Conservation (phyloP, 2,113 vertebrate genomes). For the Eretmochelys imbricata region DNA sequence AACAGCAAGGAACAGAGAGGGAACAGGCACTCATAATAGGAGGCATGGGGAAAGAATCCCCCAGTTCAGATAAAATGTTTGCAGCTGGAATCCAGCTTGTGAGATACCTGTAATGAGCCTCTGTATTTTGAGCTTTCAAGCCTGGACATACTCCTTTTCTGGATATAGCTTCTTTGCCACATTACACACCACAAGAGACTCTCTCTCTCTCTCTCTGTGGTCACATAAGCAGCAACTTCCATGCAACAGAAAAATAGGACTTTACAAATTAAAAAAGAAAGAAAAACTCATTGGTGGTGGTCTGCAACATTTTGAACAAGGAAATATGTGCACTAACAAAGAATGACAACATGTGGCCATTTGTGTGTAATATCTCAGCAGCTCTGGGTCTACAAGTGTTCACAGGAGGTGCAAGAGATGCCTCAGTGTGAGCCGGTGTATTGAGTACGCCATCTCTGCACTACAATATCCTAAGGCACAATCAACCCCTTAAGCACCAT, state of each 20-base stretch:
- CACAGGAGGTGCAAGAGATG: conserved; percentile 28
- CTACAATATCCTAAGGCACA: neutral
- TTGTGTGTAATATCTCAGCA: neutral
- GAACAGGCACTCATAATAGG: conserved; percentile 27
- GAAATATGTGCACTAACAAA: rapidly evolving
- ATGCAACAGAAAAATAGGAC: neutral
- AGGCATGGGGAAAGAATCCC: neutral
- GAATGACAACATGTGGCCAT: neutral
- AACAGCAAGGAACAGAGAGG: conserved; percentile 54
- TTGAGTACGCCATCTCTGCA: neutral
- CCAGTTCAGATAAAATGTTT: conserved; percentile 45
- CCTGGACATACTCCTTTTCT: neutral
- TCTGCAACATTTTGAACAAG: neutral
- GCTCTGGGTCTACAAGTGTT: neutral
- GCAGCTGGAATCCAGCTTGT: conserved; percentile 36
- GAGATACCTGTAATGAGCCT: conserved; percentile 44
- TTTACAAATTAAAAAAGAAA: neutral
- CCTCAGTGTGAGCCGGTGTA: neutral
- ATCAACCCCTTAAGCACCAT: neutral
- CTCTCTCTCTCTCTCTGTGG: neutral
- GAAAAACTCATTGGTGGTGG: neutral
- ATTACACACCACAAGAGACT: neutral
- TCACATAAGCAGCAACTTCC: neutral
- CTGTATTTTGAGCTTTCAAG: neutral
- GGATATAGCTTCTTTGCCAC: conserved; percentile 11